Percentiles rank a stretch among this genome's conserved stretches.
These are phyloP conservation scores for Leptinotarsa tumamoca DNA, from an alignment of 2,888 invertebrate genomes.

Conservation along the genomic window DNA sequence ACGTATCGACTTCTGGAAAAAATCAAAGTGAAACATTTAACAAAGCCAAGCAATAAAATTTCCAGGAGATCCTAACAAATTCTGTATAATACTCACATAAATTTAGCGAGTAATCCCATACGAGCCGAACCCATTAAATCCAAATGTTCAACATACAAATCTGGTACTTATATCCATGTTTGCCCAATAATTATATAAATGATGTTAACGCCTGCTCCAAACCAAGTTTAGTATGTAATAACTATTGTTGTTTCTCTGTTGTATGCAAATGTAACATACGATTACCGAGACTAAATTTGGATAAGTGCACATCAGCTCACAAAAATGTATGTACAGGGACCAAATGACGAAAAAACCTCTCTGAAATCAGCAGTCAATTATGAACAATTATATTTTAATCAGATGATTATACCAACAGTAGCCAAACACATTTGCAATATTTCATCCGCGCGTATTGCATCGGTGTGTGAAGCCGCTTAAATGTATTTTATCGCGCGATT, in stretches of 20 bases:
- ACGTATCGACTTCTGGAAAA: neutral
- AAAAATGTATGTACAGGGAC: too few relatives aligned
- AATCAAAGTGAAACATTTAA: neutral
- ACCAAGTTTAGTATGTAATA: neutral
- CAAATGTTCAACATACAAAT: conserved; percentile 18
- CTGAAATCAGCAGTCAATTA: too few relatives aligned
- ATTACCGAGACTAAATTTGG: neutral
- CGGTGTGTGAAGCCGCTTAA: too few relatives aligned
- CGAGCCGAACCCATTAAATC: conserved; percentile 1
- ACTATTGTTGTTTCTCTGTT: conserved; percentile 6
- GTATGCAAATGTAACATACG: neutral
- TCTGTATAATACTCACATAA: conserved; percentile 31
- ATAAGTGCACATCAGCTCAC: neutral
- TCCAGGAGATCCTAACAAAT: conserved; percentile 2
- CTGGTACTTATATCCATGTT: conserved; percentile 21
- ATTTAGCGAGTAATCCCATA: conserved; percentile 3
- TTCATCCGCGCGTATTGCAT: too few relatives aligned
- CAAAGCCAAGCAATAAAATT: neutral
- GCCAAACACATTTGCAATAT: too few relatives aligned
- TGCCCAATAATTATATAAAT: conserved; percentile 23
- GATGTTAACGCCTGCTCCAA: conserved; percentile 11
- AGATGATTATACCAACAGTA: too few relatives aligned
- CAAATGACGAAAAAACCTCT: too few relatives aligned
- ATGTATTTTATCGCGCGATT: too few relatives aligned
- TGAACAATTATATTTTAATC: too few relatives aligned